Base-by-base conservation (phyloP, 2,113 vertebrate genomes). In the Xiphophorus maculatus region DNA sequence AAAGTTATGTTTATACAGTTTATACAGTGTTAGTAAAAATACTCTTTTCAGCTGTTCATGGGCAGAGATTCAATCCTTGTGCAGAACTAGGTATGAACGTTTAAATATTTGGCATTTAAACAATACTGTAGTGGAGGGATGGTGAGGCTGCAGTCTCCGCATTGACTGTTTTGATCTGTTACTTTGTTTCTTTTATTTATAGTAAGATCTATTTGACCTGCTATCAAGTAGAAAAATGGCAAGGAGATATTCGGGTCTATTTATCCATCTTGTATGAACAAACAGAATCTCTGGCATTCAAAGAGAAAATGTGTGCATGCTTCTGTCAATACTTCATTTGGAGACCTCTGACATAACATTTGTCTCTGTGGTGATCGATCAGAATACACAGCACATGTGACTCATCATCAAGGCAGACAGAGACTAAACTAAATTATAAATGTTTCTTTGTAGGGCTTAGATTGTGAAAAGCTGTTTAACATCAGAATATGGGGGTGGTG, bases 381-480 rank as follows among this genome's bases (percentile, higher is more conserved):
- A 51, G 37, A 32, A 17, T 63, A 63, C 33, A 69, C 60, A 66
- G 44, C 77, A 75, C 19, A 71, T 37, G 66, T 66, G 83, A 75
- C 40, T 77, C 79, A 77, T 88, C 77, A 82, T 82, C 70, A 73
- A 72, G 63, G 63, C 13, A 87, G 35, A 79, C 61, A 5, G 66
- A 69, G 48, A 75, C 51, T 71, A 81, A 80, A 66, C 48, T 79
- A 82, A 83, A 89, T 88, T 73, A 87, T 73, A 69, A 60, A 64
- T 64, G 79, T 77, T 68, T 76, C 71, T 75, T 76, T 74, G 66
- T 44, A 77, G 65, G 60, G 37, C 71, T 80, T 81, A 73, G 60
- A 69, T 51, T 81, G 64, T 93, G 87, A 91, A 90, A 79, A 80
- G 69, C 28, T 15, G 83, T 72, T 83, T 89, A 79, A 79, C 42